These are phyloP conservation scores for Uromys caudimaculatus DNA, from an alignment of 2,797 vertebrate species.

Conservation along the genomic window DNA sequence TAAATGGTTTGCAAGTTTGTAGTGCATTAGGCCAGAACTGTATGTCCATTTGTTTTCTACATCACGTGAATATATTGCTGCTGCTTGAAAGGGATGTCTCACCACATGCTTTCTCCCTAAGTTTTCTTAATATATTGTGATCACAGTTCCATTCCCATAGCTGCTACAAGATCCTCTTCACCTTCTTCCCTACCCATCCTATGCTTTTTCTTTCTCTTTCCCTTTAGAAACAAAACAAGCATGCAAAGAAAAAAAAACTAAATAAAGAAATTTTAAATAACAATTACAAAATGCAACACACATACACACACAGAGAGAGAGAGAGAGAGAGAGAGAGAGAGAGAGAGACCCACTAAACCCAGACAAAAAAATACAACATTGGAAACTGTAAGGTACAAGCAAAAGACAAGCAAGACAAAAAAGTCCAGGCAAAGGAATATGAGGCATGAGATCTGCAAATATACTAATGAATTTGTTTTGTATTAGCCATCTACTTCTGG, in stretches of 20 bases:
- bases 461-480: neutral
- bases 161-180: neutral
- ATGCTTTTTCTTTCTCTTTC: neutral
- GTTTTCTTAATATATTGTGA: neutral
- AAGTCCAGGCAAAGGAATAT: neutral
- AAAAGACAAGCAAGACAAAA: neutral
- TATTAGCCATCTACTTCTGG: neutral
- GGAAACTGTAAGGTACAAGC: neutral
- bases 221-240: neutral
- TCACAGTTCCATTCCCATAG: neutral
- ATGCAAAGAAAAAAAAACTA: neutral
- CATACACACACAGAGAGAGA: neutral
- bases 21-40: neutral
- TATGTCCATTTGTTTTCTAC: neutral
- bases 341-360: too few relatives aligned
- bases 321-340: too few relatives aligned
- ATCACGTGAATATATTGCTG: neutral
- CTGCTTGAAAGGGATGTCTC: neutral
- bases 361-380: neutral
- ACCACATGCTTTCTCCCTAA: neutral
- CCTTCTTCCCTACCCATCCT: too few relatives aligned
- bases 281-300: neutral
- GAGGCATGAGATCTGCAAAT: neutral
- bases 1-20: neutral
- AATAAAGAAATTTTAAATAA: neutral